Base-by-base conservation (phyloP, 2,797 vertebrate species). In the Falco biarmicus region DNA sequence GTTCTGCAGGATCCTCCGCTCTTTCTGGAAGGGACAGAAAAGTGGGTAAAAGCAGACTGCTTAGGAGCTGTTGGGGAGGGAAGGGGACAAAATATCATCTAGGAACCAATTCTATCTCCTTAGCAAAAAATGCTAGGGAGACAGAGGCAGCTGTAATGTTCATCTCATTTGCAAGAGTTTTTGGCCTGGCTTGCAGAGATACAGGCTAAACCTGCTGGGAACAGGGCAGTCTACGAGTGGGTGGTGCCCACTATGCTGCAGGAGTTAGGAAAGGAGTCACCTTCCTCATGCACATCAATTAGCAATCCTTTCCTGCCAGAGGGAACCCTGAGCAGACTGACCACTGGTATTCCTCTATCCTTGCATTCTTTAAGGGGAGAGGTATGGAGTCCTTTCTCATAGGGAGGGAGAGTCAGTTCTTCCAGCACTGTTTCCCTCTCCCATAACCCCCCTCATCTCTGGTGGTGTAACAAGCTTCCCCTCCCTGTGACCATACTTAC, bases 1-100 rank as follows among this genome's bases (percentile, higher is more conserved):
- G 95, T 99, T 99, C 94, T 99, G 98, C 94, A 99, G 97, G 73
- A 99, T 98, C 63, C 98, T 98, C 31, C 99, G 93, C 93, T 99
- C 99, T 96, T 99, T 99, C 99, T 99, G 98, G 2, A 89, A 84
- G 80, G 66, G 84, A 90, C 18, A 84, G 65, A 37, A 59, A 70
- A 54, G 45, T 0, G 32, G 91, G 13, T 60, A 48, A 86, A 47
- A 80, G 65, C 41, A 91, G 48, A 14, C 2, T 68, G 65, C 39
- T 70, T 15, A 64, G 51, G 29, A 48, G 20, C 48, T 76, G 17
- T 1, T 34, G 32, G 25, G 68, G 31, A 61, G 24, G 34, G 32
- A 65, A 24, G 39, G 28, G 57, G 45, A 25, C 19, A 34, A 28
- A 47, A 28, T 47, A 48, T 51, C 68, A 66, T 21, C 31, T 22